A percentile compares a stretch with the other conserved stretches of the same genome.
Evolutionary conservation across 1,140 invertebrate genomes (phyloP).

Genomic region (Anastrepha ludens): DNA sequence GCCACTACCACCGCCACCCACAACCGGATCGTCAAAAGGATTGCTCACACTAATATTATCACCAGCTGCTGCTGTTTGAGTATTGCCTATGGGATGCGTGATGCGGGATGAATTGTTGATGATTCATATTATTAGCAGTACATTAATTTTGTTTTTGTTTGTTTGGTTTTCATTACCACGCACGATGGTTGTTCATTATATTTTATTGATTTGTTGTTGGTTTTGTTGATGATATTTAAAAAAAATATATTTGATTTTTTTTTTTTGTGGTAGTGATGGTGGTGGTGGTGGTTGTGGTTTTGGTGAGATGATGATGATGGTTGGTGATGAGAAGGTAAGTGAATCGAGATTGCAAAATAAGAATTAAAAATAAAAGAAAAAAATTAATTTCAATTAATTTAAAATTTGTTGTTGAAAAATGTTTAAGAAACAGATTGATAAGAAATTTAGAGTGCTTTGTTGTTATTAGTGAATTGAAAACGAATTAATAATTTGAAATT

Average conservation of each 20-base stretch:
- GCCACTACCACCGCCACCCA: slow-evolving; percentile 65
- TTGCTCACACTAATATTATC: slow-evolving; percentile 87
- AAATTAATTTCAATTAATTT: background rate
- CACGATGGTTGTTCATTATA: background rate
- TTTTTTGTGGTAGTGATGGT: slow-evolving; percentile 13
- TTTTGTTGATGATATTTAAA: background rate
- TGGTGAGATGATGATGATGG: slow-evolving; percentile 35
- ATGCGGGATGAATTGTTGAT: slow-evolving; percentile 49
- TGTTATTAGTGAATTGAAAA: background rate
- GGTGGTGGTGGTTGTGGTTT: slow-evolving; percentile 19
- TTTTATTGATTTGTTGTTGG: background rate
- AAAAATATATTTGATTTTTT: background rate
- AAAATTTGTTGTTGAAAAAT: background rate
- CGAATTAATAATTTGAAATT: background rate
- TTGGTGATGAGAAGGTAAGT: slow-evolving; percentile 42
- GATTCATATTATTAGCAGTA: slow-evolving; percentile 9
- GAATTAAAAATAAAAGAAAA: background rate
- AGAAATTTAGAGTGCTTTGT: background rate
- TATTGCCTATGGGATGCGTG: slow-evolving; percentile 62
- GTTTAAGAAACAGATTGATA: background rate
- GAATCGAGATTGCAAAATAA: slow-evolving; percentile 30
- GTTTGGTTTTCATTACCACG: background rate
- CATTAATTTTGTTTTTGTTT: background rate
- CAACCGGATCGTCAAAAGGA: slow-evolving; percentile 86
- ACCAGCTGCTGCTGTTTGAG: slow-evolving; percentile 74